Evolutionary conservation across 23 tunicate species (phyloP), one percentile per base, ranked within the genome.

Genomic region (Styela plicata): DNA sequence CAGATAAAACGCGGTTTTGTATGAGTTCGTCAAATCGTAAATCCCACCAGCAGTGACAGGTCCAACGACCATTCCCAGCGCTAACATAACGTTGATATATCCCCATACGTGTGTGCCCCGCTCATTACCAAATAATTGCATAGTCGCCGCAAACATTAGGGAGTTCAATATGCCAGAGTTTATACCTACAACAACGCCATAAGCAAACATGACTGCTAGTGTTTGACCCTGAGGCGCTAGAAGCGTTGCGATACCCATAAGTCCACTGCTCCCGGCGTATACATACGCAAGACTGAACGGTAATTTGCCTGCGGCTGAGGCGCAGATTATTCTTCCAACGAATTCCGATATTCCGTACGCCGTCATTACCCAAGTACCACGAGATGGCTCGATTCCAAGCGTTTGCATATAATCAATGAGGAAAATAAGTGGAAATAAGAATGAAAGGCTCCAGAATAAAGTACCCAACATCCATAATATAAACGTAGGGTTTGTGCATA

Each of bases 61-160:
- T 3, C 97, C 97, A 26, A 73, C 76, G 1, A 91, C 83, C 97
- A 91, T 91, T 19, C 97, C 97, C 1, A 85, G 37, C 32, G 98
- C 98, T 53, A 93, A 73, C 93, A 88, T 88, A 57, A 93, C 89
- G 76, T 93, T 93, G 87, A 88, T 82, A 69, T 84, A 93, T 3
- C 98, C 98, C 98, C 93, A 93, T 1, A 85, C 89, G 63, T 84
- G 89, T 26, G 33, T 75, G 1, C 98, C 98, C 2, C 63, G 88
- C 25, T 80, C 89, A 34, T 80, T 74, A 26, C 93, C 93, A 57
- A 93, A 93, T 22, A 93, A 63, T 52, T 93, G 85, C 89, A 85
- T 88, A 27, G 98, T 93, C 16, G 98, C 85, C 21, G 76, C 98
- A 73, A 77, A 93, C 89, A 93, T 85, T 32, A 93, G 81, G 63